A percentile compares a stretch with the other conserved stretches of the same genome.
These are phyloP conservation scores for Micropoecilia bifurca DNA, from an alignment of 2,797 vertebrate species.

Conservation along the genomic window DNA sequence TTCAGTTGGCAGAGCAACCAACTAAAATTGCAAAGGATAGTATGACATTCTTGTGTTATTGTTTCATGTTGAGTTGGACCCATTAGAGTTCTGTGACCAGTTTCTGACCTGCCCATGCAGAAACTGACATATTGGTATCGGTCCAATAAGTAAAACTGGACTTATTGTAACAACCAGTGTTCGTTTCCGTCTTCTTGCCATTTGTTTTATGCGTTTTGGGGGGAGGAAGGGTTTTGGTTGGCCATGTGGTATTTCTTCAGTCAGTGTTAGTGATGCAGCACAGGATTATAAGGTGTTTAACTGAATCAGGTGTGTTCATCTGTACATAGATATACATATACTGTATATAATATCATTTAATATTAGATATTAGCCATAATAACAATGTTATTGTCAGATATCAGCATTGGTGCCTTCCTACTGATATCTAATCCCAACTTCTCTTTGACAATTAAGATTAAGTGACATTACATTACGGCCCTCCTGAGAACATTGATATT, in stretches of 20 bases:
- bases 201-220: not conserved
- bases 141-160: not conserved
- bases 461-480: not conserved
- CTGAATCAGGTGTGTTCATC: too few relatives aligned
- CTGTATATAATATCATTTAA: too few relatives aligned
- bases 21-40: not conserved
- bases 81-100: not conserved
- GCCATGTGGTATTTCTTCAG: not conserved
- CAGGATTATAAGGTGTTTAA: not conserved
- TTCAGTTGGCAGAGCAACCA: conserved; percentile 15
- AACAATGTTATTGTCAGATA: too few relatives aligned
- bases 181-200: not conserved
- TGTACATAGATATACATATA: not conserved
- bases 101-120: not conserved
- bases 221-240: not conserved
- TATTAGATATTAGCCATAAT: too few relatives aligned
- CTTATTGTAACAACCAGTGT: not conserved
- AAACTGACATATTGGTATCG: not conserved
- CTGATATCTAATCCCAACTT: not conserved
- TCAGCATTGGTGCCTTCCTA: too few relatives aligned
- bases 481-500: not conserved
- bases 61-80: not conserved
- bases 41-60: not conserved
- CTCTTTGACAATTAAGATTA: not conserved
- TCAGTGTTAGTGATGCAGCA: not conserved